Conservation (phyloP, 2,888 invertebrate species). For the Zygogramma bicolorata region DNA sequence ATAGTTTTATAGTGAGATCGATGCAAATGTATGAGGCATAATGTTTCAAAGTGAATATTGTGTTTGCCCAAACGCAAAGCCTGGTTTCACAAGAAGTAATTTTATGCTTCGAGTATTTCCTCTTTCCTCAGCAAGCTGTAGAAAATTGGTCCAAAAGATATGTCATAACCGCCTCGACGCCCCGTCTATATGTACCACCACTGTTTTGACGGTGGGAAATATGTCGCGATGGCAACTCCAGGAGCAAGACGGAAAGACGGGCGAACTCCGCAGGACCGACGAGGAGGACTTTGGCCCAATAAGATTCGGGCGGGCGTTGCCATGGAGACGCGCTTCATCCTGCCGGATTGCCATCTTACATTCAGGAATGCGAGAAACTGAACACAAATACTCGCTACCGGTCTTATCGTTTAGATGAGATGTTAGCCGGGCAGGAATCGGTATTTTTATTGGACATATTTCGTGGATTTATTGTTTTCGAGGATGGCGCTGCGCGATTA, state of each 20-base stretch:
- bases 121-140: no score
- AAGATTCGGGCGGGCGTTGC: conserved; percentile 60
- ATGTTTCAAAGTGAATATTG: no score
- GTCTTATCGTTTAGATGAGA: conserved; percentile 5
- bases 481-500: background rate
- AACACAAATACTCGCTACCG: background rate
- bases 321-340: conserved; percentile 57
- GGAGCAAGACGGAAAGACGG: conserved; percentile 34
- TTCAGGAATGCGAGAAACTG: conserved; percentile 47
- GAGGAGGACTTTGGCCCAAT: conserved; percentile 55
- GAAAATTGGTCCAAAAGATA: no score
- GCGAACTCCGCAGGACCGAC: conserved; percentile 41
- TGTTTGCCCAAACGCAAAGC: no score
- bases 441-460: conserved; percentile 3
- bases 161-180: no score
- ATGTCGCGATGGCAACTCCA: conserved; percentile 25
- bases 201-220: conserved; percentile 7
- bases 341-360: conserved; percentile 57
- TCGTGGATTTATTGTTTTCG: background rate
- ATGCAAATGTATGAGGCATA: no score
- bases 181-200: no score
- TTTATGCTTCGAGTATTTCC: no score
- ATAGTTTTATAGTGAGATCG: no score
- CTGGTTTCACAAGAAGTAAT: no score
- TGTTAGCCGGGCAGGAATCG: background rate